phyloP scores from a whole-genome alignment of 2,113 vertebrate species.

The Cyanoliseus patagonus region DNA sequence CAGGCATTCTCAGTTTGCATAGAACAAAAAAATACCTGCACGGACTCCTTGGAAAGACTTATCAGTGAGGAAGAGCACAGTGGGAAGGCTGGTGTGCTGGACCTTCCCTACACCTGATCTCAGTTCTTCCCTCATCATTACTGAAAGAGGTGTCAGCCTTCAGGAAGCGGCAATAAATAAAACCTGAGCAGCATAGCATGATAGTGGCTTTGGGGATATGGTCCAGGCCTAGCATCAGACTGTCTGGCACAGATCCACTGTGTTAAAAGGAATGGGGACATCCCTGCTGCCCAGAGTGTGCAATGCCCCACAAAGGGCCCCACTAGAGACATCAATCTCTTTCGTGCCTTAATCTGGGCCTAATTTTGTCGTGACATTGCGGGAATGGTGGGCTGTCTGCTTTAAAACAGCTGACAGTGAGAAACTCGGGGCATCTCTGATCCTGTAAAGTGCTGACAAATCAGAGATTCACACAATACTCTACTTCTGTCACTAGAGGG shows the following conservation, averaged over 20 bases:
- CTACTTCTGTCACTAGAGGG: slow-evolving; percentile 63
- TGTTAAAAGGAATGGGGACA: background rate
- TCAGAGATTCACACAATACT: background rate
- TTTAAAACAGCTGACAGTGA: background rate
- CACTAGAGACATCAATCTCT: background rate
- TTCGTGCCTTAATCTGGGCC: background rate
- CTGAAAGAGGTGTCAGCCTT: background rate
- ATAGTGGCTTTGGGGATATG: background rate
- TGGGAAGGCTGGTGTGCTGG: background rate
- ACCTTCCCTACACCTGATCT: background rate
- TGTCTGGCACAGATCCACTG: background rate
- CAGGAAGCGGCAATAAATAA: background rate
- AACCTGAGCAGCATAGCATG: background rate
- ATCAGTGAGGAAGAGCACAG: background rate
- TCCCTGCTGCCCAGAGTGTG: background rate
- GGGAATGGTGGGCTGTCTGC: background rate
- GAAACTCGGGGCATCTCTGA: background rate
- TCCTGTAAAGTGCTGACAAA: background rate
- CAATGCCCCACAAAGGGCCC: background rate
- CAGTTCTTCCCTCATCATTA: background rate
- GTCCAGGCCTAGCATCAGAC: background rate
- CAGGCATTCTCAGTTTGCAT: background rate
- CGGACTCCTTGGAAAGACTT: background rate
- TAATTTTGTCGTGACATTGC: background rate
- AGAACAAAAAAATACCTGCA: background rate